Conservation (phyloP, 2,797 vertebrate species). For the Rhabdomys pumilio region DNA sequence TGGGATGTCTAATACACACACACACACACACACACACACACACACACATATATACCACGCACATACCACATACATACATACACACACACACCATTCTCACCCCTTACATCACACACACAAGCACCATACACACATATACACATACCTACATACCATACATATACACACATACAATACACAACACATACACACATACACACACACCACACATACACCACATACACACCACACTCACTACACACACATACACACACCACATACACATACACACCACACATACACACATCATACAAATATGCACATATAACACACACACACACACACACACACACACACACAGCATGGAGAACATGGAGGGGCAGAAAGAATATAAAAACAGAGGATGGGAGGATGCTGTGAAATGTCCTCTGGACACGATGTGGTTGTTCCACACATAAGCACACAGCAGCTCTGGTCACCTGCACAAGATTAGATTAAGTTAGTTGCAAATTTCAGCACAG, state of each 20-base stretch:
- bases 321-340: neutral
- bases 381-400: neutral
- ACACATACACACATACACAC: neutral
- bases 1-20: neutral
- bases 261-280: too few relatives aligned
- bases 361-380: too few relatives aligned
- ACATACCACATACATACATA: neutral
- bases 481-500: neutral
- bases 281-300: too few relatives aligned
- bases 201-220: neutral
- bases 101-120: too few relatives aligned
- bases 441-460: neutral
- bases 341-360: too few relatives aligned
- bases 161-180: neutral
- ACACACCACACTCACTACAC: neutral
- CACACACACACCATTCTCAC: too few relatives aligned
- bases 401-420: neutral
- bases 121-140: too few relatives aligned
- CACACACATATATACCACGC: neutral
- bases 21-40: neutral
- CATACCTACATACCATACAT: too few relatives aligned
- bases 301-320: too few relatives aligned
- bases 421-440: too few relatives aligned
- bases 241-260: neutral
- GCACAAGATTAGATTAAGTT: neutral